A percentile compares a stretch with the other conserved stretches of the same genome.
Evolutionary conservation across 2,888 invertebrate species (phyloP).

Genomic region (Capitulum mitella): DNA sequence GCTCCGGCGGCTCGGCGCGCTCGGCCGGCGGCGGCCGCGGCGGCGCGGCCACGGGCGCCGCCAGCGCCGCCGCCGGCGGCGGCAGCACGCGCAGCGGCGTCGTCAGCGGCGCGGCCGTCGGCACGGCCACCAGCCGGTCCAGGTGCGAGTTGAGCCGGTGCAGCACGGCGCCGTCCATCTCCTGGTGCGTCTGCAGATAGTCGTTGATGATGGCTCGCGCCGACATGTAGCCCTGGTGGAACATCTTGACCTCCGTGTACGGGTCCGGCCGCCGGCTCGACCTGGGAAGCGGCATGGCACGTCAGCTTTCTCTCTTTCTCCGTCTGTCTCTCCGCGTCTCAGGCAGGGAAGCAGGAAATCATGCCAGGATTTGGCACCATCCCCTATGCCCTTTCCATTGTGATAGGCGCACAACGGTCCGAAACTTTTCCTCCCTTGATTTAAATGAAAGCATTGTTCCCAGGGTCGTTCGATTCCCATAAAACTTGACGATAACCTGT

Average conservation of each 20-base stretch:
- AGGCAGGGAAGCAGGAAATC: too few relatives aligned
- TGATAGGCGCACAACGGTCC: too few relatives aligned
- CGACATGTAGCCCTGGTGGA: conserved; percentile 23
- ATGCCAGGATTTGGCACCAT: too few relatives aligned
- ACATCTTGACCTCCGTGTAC: conserved; percentile 23
- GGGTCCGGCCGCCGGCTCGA: neutral
- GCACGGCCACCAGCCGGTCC: conserved; percentile 19
- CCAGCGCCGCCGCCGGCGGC: neutral
- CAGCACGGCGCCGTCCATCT: neutral
- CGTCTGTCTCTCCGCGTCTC: too few relatives aligned
- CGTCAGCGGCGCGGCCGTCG: neutral
- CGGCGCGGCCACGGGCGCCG: neutral
- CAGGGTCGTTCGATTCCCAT: too few relatives aligned
- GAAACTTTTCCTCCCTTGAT: too few relatives aligned
- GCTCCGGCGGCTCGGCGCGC: too few relatives aligned
- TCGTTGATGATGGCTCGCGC: conserved; percentile 22
- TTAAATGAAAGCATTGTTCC: too few relatives aligned
- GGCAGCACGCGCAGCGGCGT: conserved; percentile 8
- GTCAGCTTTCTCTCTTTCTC: too few relatives aligned
- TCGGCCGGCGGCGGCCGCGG: neutral
- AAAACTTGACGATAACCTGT: too few relatives aligned
- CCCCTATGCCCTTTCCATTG: too few relatives aligned
- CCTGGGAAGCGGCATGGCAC: neutral
- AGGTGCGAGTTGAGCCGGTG: conserved; percentile 16
- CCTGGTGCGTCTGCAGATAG: conserved; percentile 11